A percentile compares a stretch with the other conserved stretches of the same genome.
phyloP scores from a whole-genome alignment of 2,888 invertebrate species.

The Amaurobius ferox region DNA sequence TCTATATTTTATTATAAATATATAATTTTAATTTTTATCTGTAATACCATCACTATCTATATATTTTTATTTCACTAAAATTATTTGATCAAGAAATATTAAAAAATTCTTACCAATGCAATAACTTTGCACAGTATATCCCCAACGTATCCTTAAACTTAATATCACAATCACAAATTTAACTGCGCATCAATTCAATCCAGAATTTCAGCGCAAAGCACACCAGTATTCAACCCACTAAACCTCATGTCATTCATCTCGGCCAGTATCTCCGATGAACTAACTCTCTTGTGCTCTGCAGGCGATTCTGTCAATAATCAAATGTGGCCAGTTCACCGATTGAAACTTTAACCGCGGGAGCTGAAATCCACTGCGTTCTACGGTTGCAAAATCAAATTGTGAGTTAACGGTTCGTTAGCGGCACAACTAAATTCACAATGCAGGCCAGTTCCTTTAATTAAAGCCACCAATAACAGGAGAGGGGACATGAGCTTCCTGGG shows the following conservation, averaged over 20 bases:
- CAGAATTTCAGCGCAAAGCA: too few species aligned
- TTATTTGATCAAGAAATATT: too few species aligned
- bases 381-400: slow-evolving; percentile 1
- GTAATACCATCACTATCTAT: too few species aligned
- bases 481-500: background rate
- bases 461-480: background rate
- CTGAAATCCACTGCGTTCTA: background rate
- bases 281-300: background rate
- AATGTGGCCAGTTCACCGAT: background rate
- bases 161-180: too few species aligned
- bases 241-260: background rate
- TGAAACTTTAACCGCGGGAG: background rate
- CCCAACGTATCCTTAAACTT: too few species aligned
- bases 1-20: too few species aligned
- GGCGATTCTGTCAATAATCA: background rate
- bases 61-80: too few species aligned
- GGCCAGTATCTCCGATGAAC: background rate
- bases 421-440: background rate
- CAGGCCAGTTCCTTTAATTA: slow-evolving; percentile 6
- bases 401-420: slow-evolving; percentile 12
- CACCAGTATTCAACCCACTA: too few species aligned
- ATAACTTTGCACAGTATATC: too few species aligned
- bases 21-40: too few species aligned
- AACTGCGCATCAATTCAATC: too few species aligned
- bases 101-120: too few species aligned